These are phyloP conservation scores for Agapornis roseicollis DNA, from an alignment of 2,113 vertebrate species.

Conservation along the genomic window DNA sequence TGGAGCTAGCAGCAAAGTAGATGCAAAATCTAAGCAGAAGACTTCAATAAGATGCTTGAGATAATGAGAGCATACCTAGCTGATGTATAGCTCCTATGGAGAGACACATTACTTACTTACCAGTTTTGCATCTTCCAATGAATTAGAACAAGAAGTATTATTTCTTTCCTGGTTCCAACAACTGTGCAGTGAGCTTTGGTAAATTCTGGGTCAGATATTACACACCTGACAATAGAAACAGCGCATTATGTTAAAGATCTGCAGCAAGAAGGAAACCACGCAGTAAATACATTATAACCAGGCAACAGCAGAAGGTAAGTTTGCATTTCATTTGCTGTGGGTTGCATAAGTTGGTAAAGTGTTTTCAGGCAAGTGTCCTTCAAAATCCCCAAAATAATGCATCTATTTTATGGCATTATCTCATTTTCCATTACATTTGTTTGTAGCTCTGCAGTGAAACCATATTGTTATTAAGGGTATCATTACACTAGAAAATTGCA, in stretches of 20 bases:
- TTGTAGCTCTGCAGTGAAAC: constrained; percentile 48
- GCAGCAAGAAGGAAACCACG: neutral
- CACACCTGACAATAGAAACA: neutral
- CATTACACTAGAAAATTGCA: constrained; percentile 46
- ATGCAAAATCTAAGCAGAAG: neutral
- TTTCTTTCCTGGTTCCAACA: neutral
- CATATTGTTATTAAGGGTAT: constrained; percentile 59
- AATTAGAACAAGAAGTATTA: neutral
- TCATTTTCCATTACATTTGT: constrained; percentile 51
- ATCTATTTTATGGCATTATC: neutral
- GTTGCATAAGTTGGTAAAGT: constrained; percentile 18
- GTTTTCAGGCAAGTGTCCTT: constrained; percentile 32
- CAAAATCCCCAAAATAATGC: constrained; percentile 16
- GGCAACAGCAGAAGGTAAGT: constrained; percentile 19
- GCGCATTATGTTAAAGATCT: constrained; percentile 1
- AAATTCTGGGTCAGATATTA: constrained; percentile 6
- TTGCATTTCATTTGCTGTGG: neutral
- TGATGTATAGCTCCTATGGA: neutral
- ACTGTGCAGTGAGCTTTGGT: neutral
- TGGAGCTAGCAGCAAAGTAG: neutral
- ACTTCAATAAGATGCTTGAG: neutral
- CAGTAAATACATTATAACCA: neutral
- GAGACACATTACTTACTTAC: neutral
- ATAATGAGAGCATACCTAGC: neutral
- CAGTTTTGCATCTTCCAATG: neutral